Base-by-base conservation (phyloP, 2,888 invertebrate genomes). In the Chymomyza procnemis region DNA sequence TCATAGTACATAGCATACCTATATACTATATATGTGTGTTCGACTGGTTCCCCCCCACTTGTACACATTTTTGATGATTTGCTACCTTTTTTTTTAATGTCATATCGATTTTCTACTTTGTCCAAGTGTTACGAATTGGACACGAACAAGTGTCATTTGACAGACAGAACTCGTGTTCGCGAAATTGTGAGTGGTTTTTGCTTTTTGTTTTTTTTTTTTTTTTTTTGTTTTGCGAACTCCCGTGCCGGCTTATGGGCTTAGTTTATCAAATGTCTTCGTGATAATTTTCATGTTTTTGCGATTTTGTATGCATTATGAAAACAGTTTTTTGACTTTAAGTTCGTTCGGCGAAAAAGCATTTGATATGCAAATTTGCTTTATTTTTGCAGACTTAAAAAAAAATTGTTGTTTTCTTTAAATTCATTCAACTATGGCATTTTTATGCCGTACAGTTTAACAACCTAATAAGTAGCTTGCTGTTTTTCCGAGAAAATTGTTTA, bases 41-140 rank as follows among this genome's bases (percentile, higher is more conserved):
- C 34, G 34, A 2, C 12, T 41, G 34, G 34, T 41, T 41, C 34
- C 34, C n/a, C n/a, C n/a, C n/a, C n/a, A n/a, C n/a, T n/a, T 41
- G 34, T 26, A 26, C 8, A 6, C 26, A 26, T 26, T 26, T 26
- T 26, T 26, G 26, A 26, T 6, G 3, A 26, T 26, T 26, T 26
- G 9, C 12, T 41, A 12, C 12, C 8, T 50, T 50, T 50, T 73
- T 50, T 66, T 81, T 85, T 81, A 73, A 84, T 79, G 84, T 80
- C 79, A 84, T 85, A 84, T 85, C 80, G 86, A 84, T 84, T 84
- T 85, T 84, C 81, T 77, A 76, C 74, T 78, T 75, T n/a, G 48
- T 16, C 16, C 21, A 41, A 56, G 55, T 62, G 52, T n/a, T 57
- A 70, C 61, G 68, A 78, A 81, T 80, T 73, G 80, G 76, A 85